Evolutionary conservation across 1,140 invertebrate species (phyloP).

Genomic region (Pseudomyrmex pallidus): DNA sequence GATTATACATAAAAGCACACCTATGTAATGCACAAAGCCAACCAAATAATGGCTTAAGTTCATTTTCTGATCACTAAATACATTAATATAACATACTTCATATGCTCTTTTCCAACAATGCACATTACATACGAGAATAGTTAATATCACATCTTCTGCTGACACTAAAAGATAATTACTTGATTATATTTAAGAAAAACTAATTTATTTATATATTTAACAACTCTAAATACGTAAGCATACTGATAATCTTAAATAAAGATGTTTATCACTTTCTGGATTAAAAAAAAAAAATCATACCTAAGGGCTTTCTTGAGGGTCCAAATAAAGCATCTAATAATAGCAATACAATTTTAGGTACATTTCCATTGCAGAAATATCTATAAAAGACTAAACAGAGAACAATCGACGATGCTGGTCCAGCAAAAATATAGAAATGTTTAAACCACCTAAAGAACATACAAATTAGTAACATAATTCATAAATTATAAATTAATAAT

Average conservation of each 20-base stretch:
- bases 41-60: slow-evolving; percentile 91
- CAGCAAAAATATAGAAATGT: slow-evolving; percentile 90
- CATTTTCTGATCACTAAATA: slow-evolving; percentile 93
- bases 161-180: slow-evolving; percentile 84
- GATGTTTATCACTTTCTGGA: background rate
- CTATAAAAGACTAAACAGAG: slow-evolving; percentile 84
- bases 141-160: slow-evolving; percentile 86
- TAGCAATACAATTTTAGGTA: slow-evolving; percentile 83
- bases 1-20: slow-evolving; percentile 88
- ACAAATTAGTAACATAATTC: too few relatives aligned
- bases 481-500: too few relatives aligned
- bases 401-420: slow-evolving; percentile 84
- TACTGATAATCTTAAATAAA: background rate
- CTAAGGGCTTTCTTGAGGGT: slow-evolving; percentile 83
- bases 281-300: slow-evolving; percentile 73
- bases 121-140: slow-evolving; percentile 87
- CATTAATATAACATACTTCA: slow-evolving; percentile 91
- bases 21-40: slow-evolving; percentile 92
- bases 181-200: background rate
- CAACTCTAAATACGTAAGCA: background rate
- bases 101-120: slow-evolving; percentile 91
- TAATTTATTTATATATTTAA: background rate
- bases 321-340: slow-evolving; percentile 85
- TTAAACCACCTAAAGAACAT: slow-evolving; percentile 86
- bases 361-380: slow-evolving; percentile 83